phyloP scores from a whole-genome alignment of 1,140 invertebrate species.

The Ceratosolen fusciceps region DNA sequence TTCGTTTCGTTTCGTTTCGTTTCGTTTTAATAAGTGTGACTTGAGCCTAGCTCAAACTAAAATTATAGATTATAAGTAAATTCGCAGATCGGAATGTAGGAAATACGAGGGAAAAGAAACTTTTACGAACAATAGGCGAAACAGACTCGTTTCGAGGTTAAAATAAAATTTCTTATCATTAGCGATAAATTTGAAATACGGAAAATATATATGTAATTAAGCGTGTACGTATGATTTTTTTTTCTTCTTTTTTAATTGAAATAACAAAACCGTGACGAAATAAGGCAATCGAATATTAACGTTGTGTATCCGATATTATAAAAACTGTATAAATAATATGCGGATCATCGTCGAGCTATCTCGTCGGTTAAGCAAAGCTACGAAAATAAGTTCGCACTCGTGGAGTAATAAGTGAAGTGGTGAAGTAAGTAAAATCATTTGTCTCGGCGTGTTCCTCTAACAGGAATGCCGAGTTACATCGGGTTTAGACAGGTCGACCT shows the following conservation, averaged over 20 bases:
- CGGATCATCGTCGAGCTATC: neutral
- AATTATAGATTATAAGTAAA: neutral
- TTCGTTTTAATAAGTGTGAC: neutral
- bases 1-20: too few species aligned
- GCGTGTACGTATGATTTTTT: too few species aligned
- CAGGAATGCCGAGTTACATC: neutral
- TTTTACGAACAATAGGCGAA: neutral
- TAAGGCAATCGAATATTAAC: neutral
- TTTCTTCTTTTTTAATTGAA: neutral
- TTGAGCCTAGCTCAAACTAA: neutral
- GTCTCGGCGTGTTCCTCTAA: neutral
- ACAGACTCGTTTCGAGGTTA: neutral
- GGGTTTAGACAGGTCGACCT: neutral
- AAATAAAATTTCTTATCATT: constrained; percentile 1
- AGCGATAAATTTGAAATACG: neutral
- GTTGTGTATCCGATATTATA: neutral
- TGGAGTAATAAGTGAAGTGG: too few species aligned
- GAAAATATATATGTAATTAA: neutral
- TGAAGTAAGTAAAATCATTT: too few species aligned
- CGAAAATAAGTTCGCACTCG: too few species aligned
- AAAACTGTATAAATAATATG: neutral
- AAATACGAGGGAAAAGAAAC: neutral
- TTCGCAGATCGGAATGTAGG: neutral
- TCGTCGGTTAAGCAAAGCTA: too few species aligned
- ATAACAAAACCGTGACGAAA: neutral